Evolutionary conservation across 1,140 invertebrate species (phyloP).

Genomic region (Diachasma alloeum): DNA sequence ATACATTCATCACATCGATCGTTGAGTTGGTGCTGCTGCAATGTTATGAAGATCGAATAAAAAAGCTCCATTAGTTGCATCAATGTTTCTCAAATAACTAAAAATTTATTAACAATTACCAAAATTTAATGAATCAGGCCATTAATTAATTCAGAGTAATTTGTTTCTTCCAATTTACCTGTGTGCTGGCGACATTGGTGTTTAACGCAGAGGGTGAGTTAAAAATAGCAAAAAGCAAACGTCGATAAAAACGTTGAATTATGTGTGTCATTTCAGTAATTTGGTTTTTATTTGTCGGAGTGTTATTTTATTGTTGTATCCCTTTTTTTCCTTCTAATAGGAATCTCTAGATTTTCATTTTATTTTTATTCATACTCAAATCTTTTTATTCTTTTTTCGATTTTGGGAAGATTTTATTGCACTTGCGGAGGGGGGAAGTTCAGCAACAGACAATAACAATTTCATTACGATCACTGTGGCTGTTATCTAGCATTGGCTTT

Average conservation of each 20-base stretch:
- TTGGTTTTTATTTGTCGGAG: constrained; percentile 31
- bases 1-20: constrained; percentile 1
- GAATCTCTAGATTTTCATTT: not conserved
- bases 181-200: constrained; percentile 57
- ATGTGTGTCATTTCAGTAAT: constrained; percentile 42
- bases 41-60: not conserved
- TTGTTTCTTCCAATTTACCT: constrained; percentile 57
- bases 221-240: constrained; percentile 27
- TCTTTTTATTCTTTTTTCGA: not conserved
- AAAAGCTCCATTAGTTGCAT: not conserved
- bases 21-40: not conserved
- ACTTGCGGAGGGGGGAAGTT: not conserved
- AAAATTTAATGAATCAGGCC: constrained; percentile 40
- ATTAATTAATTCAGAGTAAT: constrained; percentile 40
- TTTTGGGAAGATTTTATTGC: not conserved
- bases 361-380: not conserved
- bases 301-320: constrained; percentile 6
- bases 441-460: not conserved
- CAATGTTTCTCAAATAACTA: constrained; percentile 12
- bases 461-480: not conserved
- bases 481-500: not conserved
- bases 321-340: not conserved
- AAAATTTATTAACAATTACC: constrained; percentile 13
- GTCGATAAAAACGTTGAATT: constrained; percentile 28
- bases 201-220: constrained; percentile 61